phyloP scores from a whole-genome alignment of 2,888 invertebrate genomes.

The Eupithecia abbreviata region DNA sequence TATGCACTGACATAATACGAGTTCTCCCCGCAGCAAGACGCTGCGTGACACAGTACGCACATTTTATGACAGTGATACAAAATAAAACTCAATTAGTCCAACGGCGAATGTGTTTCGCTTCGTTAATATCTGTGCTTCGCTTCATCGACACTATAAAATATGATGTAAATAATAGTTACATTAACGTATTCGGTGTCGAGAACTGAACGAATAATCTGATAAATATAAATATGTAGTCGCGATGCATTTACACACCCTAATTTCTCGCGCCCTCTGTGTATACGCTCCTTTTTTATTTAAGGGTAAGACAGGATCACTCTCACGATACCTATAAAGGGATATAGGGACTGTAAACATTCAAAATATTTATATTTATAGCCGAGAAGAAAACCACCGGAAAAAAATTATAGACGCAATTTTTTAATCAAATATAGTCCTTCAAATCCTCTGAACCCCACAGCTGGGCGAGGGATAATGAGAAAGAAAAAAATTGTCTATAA shows the following conservation, averaged over 20 bases:
- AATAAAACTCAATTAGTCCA: not conserved
- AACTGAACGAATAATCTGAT: not conserved
- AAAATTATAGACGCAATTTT: not conserved
- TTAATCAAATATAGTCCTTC: not conserved
- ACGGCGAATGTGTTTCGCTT: not conserved
- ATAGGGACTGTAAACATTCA: not conserved
- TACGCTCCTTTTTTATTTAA: not conserved
- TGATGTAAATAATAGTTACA: not conserved
- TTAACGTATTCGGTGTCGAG: not conserved
- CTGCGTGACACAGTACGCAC: too few relatives aligned
- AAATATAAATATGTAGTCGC: not conserved
- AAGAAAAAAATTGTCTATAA: too few relatives aligned
- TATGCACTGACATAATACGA: too few relatives aligned
- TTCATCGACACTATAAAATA: not conserved
- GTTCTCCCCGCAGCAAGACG: too few relatives aligned
- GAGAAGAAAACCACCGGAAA: not conserved
- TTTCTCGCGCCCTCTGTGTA: not conserved
- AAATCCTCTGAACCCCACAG: not conserved
- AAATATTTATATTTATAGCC: conserved; percentile 10
- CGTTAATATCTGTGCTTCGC: not conserved
- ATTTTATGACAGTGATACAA: too few relatives aligned
- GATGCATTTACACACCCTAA: not conserved
- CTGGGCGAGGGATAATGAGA: too few relatives aligned
- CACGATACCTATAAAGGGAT: conserved; percentile 1
- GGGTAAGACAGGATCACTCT: conserved; percentile 3